Conservation (phyloP, 1,140 invertebrate species). For the Teleopsis dalmanni region DNA sequence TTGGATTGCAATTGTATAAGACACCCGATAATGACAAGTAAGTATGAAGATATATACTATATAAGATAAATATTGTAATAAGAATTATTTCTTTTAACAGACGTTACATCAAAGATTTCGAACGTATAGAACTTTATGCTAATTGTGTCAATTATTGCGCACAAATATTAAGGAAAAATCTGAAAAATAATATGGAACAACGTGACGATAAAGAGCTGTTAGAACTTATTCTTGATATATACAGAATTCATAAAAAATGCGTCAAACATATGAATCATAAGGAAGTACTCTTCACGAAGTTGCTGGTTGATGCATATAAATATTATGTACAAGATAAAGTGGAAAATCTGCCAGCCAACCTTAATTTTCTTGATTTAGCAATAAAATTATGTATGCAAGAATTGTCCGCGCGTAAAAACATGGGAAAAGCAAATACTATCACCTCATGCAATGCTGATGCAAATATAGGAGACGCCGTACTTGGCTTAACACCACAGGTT, state of each 20-base stretch:
- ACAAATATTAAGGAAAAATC: constrained; percentile 13
- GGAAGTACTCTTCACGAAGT: constrained; percentile 14
- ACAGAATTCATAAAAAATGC: constrained; percentile 20
- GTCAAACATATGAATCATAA: constrained; percentile 20
- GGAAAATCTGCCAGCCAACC: constrained; percentile 26
- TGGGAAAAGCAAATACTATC: background rate
- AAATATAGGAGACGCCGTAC: too few relatives aligned
- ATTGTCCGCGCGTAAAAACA: constrained; percentile 12
- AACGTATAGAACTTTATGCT: constrained; percentile 17
- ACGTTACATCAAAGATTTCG: constrained; percentile 20
- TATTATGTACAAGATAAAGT: constrained; percentile 20
- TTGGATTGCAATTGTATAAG: constrained; percentile 69
- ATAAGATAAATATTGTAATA: too few relatives aligned
- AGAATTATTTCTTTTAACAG: constrained; percentile 8
- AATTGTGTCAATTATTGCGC: constrained; percentile 14
- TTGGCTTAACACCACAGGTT: too few relatives aligned
- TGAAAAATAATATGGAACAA: constrained; percentile 7
- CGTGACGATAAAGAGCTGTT: constrained; percentile 13
- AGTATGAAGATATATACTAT: constrained; percentile 13
- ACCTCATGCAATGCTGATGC: too few relatives aligned
- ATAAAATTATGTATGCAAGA: constrained; percentile 44
- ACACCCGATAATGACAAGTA: constrained; percentile 78
- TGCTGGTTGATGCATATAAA: constrained; percentile 20
- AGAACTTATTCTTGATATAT: constrained; percentile 20
- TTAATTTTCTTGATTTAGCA: constrained; percentile 41